Conservation (phyloP, 2,888 invertebrate genomes). For the Zhengitettix transpicula region DNA sequence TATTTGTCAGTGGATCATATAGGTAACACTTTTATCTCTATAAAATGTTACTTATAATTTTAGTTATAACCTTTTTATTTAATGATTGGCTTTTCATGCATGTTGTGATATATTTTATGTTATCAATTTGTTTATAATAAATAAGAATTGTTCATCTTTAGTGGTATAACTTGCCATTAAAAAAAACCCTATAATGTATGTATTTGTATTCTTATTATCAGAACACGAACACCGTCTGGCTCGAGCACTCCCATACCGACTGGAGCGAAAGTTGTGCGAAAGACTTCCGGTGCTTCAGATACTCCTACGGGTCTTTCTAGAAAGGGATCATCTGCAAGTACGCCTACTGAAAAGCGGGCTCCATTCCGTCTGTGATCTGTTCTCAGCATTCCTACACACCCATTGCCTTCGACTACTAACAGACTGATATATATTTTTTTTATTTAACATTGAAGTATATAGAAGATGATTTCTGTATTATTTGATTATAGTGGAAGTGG, state of each 20-base stretch:
- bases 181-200: background rate
- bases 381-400: background rate
- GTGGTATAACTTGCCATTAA: too few relatives aligned
- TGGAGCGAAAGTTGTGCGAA: slow-evolving; percentile 43
- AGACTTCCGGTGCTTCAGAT: slow-evolving; percentile 53
- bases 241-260: slow-evolving; percentile 48
- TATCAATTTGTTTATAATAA: background rate
- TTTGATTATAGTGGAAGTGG: too few relatives aligned
- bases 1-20: slow-evolving; percentile 21
- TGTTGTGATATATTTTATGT: background rate
- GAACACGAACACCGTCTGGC: slow-evolving; percentile 54
- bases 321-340: slow-evolving; percentile 17
- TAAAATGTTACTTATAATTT: background rate
- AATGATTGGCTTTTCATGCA: background rate
- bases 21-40: slow-evolving; percentile 20
- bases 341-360: slow-evolving; percentile 41
- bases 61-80: background rate
- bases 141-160: background rate
- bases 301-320: slow-evolving; percentile 33
- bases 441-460: background rate
- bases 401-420: slow-evolving; percentile 14
- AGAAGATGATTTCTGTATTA: too few relatives aligned
- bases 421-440: background rate
- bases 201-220: slow-evolving; percentile 18
- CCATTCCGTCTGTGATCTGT: slow-evolving; percentile 52